phyloP scores from a whole-genome alignment of 2,797 vertebrate genomes.

The Myiothlypis coronata region DNA sequence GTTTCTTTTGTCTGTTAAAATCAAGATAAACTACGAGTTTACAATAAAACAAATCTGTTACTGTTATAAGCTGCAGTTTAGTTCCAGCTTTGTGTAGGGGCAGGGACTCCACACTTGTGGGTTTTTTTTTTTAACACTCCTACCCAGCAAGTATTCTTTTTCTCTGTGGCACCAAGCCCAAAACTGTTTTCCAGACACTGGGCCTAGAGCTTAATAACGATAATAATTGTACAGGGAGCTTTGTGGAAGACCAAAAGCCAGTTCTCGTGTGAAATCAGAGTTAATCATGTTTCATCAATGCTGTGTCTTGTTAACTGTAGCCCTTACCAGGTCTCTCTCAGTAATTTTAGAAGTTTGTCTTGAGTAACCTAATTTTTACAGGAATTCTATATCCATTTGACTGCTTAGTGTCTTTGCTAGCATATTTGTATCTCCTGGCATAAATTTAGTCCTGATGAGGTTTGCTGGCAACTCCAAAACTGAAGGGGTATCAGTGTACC shows the following conservation, averaged over 20 bases:
- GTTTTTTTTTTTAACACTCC: not conserved
- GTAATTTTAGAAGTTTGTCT: not conserved
- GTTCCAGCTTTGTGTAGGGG: not conserved
- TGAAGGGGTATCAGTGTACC: not conserved
- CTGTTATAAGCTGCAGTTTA: not conserved
- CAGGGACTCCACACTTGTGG: not conserved
- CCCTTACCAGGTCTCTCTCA: not conserved
- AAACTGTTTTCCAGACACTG: not conserved
- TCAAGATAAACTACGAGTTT: not conserved
- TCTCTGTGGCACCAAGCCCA: not conserved
- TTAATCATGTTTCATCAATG: not conserved
- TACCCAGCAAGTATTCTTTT: not conserved
- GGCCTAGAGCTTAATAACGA: not conserved
- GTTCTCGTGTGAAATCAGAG: not conserved
- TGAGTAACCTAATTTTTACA: not conserved
- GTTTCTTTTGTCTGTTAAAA: not conserved
- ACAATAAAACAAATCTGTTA: not conserved
- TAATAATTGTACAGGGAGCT: not conserved
- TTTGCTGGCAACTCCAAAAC: not conserved
- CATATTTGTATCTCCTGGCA: not conserved
- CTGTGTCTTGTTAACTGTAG: not conserved
- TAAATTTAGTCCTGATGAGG: not conserved
- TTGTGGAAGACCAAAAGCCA: not conserved
- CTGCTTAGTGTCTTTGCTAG: not conserved
- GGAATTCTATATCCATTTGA: not conserved